Percentiles rank a stretch among this genome's conserved stretches.
Conservation (phyloP, 2,888 invertebrate species). For the Leptogaster cylindrica region DNA sequence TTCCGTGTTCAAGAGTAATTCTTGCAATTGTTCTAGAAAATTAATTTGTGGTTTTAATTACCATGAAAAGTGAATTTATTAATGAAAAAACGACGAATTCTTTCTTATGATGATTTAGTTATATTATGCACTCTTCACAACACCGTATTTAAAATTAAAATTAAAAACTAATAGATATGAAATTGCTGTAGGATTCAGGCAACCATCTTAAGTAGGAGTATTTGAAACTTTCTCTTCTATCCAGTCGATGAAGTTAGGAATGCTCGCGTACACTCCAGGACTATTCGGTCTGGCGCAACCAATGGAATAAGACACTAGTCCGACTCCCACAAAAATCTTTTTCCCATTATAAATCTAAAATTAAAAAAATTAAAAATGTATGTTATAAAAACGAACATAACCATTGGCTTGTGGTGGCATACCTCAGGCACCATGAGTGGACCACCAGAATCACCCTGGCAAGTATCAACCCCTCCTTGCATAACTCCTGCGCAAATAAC, state of each 20-base stretch:
- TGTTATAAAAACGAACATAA: no score
- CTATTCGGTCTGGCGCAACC: conserved; percentile 68
- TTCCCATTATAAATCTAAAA: conserved; percentile 12
- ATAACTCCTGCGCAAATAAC: conserved; percentile 59
- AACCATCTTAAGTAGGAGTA: conserved; percentile 48
- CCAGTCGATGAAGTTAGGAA: conserved; percentile 70
- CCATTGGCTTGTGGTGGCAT: conserved; percentile 1
- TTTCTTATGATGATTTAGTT: no score
- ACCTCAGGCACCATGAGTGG: conserved; percentile 60
- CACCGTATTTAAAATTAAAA: background rate
- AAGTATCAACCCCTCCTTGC: conserved; percentile 58
- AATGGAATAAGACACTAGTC: conserved; percentile 72
- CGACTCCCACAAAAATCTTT: conserved; percentile 64
- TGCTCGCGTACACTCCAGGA: conserved; percentile 71
- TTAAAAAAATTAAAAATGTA: background rate
- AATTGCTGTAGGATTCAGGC: background rate
- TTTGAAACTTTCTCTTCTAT: conserved; percentile 62
- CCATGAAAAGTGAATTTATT: no score
- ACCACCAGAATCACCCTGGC: conserved; percentile 61
- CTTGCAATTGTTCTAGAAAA: no score
- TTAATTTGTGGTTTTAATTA: background rate
- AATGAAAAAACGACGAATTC: no score
- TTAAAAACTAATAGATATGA: background rate
- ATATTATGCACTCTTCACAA: no score
- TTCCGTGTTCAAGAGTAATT: no score